These are phyloP conservation scores for Rhorus exstirpatorius DNA, from an alignment of 2,888 invertebrate genomes.

Conservation along the genomic window DNA sequence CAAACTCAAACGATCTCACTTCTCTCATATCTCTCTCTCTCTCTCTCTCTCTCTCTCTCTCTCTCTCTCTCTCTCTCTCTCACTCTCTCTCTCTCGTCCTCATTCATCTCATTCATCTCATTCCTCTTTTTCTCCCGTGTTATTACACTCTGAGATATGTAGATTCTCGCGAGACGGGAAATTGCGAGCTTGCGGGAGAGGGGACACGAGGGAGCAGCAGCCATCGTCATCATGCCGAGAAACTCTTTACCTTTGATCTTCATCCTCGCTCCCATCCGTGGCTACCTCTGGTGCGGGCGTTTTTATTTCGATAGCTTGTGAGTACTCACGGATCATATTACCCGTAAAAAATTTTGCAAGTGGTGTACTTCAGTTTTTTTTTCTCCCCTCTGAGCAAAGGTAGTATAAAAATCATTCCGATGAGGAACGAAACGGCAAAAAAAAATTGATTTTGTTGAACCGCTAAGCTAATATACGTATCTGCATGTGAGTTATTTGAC, in stretches of 20 bases:
- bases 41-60: too few relatives aligned
- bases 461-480: too few relatives aligned
- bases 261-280: conserved; percentile 44
- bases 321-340: conserved; percentile 22
- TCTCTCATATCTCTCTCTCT: neutral
- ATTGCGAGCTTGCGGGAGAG: conserved; percentile 52
- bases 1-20: conserved; percentile 34
- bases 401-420: too few relatives aligned
- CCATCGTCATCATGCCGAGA: conserved; percentile 37
- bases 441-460: too few relatives aligned
- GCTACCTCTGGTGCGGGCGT: conserved; percentile 35
- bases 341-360: conserved; percentile 2
- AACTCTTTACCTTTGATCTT: conserved; percentile 54
- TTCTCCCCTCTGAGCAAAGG: neutral
- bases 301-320: conserved; percentile 22
- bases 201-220: conserved; percentile 2
- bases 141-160: conserved; percentile 38
- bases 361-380: neutral
- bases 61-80: too few relatives aligned
- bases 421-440: too few relatives aligned
- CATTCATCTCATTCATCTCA: too few relatives aligned
- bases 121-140: conserved; percentile 23
- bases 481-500: too few relatives aligned
- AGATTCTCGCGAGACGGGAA: conserved; percentile 32
- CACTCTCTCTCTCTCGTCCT: neutral